phyloP scores from a whole-genome alignment of 1,140 invertebrate species.

The Drosophila tsacasi region DNA sequence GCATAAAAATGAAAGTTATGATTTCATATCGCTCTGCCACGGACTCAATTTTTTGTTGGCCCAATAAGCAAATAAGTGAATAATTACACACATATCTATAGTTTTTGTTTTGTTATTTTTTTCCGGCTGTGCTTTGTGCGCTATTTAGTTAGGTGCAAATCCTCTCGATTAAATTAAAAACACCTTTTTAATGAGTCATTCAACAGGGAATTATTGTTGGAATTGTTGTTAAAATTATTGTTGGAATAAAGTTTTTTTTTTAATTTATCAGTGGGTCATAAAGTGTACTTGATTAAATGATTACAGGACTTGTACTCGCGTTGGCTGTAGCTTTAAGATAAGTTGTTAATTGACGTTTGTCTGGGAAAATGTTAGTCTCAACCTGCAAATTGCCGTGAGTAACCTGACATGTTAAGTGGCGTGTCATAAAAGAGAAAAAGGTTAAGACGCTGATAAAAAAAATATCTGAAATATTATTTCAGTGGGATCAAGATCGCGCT shows the following conservation, averaged over 20 bases:
- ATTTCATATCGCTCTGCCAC: slow-evolving; percentile 26
- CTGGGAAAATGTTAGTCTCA: neutral
- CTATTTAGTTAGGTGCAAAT: neutral
- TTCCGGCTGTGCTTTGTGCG: slow-evolving; percentile 1
- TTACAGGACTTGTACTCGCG: neutral
- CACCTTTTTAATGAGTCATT: slow-evolving; percentile 1
- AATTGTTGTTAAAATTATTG: too few species aligned
- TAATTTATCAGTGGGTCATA: neutral
- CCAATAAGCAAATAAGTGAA: slow-evolving; percentile 28
- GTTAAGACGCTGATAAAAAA: neutral
- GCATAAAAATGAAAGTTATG: slow-evolving; percentile 50
- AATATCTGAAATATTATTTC: neutral
- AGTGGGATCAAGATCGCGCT: neutral
- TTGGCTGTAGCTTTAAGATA: neutral
- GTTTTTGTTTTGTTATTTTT: neutral
- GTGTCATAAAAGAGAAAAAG: neutral
- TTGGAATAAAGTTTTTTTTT: too few species aligned
- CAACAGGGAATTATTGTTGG: neutral
- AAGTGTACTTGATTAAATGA: neutral
- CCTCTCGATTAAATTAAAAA: slow-evolving; percentile 1
- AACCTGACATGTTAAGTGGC: neutral
- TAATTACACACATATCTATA: slow-evolving; percentile 25
- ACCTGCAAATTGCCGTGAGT: slow-evolving; percentile 8
- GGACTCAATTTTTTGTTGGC: slow-evolving; percentile 20
- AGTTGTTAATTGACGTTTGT: neutral